Conservation (phyloP, 2,888 invertebrate species). For the Tachina fera region DNA sequence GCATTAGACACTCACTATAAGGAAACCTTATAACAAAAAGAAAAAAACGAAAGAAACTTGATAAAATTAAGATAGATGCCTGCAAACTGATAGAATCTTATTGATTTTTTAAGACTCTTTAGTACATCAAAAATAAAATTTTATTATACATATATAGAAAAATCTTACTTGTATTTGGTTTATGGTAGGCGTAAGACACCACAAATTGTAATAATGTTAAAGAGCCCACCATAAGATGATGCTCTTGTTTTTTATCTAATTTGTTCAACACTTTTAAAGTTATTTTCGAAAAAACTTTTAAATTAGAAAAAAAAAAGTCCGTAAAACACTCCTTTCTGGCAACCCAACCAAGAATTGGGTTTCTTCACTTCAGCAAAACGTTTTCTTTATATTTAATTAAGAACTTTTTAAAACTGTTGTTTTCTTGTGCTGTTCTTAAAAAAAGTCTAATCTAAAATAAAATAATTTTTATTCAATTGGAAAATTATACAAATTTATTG, state of each 20-base stretch:
- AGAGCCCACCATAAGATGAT: slow-evolving; percentile 72
- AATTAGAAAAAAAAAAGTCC: background rate
- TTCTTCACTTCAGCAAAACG: slow-evolving; percentile 5
- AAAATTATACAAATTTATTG: slow-evolving; percentile 3
- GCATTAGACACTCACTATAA: background rate
- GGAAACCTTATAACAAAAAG: slow-evolving; percentile 36
- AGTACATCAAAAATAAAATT: background rate
- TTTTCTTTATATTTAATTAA: slow-evolving; percentile 13
- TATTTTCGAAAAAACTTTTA: slow-evolving; percentile 31
- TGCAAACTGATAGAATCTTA: background rate
- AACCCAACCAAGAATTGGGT: background rate
- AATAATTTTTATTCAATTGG: slow-evolving; percentile 2
- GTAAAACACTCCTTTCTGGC: background rate
- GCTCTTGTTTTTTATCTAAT: slow-evolving; percentile 63
- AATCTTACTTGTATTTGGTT: slow-evolving; percentile 71
- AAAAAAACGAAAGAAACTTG: background rate
- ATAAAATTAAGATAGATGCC: background rate
- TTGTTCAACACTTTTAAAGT: slow-evolving; percentile 65
- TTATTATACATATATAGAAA: background rate
- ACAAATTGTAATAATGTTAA: slow-evolving; percentile 71
- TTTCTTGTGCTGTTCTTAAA: background rate
- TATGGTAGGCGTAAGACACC: slow-evolving; percentile 72
- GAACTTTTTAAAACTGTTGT: background rate
- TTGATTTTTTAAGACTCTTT: slow-evolving; percentile 15
- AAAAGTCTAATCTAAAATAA: slow-evolving; percentile 6